phyloP scores from a whole-genome alignment of 2,797 vertebrate species.

The Phalanger gymnotis region DNA sequence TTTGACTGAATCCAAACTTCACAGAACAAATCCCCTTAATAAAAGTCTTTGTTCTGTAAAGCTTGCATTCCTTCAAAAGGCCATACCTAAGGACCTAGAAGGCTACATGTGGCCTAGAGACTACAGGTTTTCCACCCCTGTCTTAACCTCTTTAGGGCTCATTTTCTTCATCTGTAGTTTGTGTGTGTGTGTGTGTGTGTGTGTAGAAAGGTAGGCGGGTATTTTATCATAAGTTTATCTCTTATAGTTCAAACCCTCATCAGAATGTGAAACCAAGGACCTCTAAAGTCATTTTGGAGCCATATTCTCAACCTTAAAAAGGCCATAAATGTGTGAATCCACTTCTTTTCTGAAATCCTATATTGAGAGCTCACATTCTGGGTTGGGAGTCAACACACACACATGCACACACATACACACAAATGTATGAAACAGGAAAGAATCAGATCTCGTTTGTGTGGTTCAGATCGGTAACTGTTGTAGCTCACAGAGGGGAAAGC shows the following conservation, averaged over 20 bases:
- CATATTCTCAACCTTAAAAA: neutral
- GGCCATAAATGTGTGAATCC: neutral
- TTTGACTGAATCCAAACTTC: no score
- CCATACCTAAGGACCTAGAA: no score
- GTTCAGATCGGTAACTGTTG: neutral
- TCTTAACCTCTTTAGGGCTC: neutral
- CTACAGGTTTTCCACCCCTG: no score
- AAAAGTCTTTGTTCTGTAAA: no score
- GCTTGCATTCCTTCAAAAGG: no score
- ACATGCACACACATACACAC: neutral
- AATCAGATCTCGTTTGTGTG: neutral
- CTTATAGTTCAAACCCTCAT: neutral
- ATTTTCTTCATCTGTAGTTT: neutral
- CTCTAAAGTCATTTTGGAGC: neutral
- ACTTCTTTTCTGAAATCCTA: neutral
- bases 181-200: no score
- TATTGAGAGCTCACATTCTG: neutral
- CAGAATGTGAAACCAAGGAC: neutral
- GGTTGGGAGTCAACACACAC: neutral
- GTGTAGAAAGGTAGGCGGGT: neutral
- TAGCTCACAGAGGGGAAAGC: neutral
- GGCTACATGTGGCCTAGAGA: no score
- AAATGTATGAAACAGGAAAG: neutral
- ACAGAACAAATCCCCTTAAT: no score
- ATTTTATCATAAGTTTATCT: neutral